These are phyloP conservation scores for Beaufortia kweichowensis DNA, from an alignment of 2,113 vertebrate species.

Conservation along the genomic window DNA sequence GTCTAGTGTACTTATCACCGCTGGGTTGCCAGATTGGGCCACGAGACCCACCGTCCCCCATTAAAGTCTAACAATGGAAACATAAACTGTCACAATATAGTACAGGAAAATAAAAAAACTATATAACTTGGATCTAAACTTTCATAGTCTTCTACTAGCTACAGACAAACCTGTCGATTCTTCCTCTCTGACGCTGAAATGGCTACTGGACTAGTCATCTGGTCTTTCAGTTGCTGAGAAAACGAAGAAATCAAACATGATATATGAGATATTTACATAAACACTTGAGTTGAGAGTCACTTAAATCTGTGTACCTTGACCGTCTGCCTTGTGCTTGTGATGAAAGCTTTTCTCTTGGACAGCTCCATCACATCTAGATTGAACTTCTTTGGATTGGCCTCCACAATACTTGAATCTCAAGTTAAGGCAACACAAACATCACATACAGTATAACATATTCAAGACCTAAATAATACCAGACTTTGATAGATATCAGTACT, in stretches of 20 bases:
- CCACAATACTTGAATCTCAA: conserved; percentile 83
- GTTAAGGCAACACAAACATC: conserved; percentile 60
- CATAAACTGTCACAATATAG: neutral
- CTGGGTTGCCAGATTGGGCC: conserved; percentile 78
- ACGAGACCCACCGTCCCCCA: conserved; percentile 79
- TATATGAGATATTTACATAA: neutral
- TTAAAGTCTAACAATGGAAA: conserved; percentile 70
- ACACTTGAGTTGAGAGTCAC: neutral
- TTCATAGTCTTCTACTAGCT: too few species aligned
- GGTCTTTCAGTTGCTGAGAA: conserved; percentile 93
- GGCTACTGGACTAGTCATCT: conserved; percentile 85
- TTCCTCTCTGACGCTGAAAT: conserved; percentile 81
- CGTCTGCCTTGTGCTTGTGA: conserved; percentile 85
- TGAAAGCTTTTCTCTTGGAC: conserved; percentile 91
- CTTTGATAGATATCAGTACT: neutral
- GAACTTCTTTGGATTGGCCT: conserved; percentile 97
- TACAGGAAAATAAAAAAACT: neutral
- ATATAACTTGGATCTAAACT: neutral
- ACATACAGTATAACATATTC: neutral
- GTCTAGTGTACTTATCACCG: conserved; percentile 78
- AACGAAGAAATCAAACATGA: neutral
- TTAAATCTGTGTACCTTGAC: conserved; percentile 81
- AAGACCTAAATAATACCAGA: neutral
- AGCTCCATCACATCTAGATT: conserved; percentile 89
- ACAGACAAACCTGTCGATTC: conserved; percentile 83